Evolutionary conservation across 1,140 invertebrate genomes (phyloP), one percentile per base, ranked within the genome.

Genomic region (Zaprionus ghesquierei): DNA sequence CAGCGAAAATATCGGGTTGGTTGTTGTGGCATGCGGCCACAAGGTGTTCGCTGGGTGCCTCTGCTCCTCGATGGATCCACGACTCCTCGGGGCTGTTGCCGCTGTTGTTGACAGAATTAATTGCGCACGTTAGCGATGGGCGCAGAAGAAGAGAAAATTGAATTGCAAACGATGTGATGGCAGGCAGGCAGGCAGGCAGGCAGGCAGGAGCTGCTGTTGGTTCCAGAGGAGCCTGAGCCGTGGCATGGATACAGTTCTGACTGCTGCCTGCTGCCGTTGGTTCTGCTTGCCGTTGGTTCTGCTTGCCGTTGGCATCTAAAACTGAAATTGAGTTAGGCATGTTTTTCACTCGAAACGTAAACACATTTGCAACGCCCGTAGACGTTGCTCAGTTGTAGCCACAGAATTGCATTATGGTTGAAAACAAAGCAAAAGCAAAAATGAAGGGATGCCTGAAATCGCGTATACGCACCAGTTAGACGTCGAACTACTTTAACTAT

Each of bases 91-190:
- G 41, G 51, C 44, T 25, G 41, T 54, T 12, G 70, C 54, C 25
- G 55, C 76, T 75, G 76, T 68, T 82, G 80, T 79, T 82, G 80
- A 84, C 80, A 79, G 80, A 79, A 82, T 79, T 82, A 82, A 82
- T 82, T 82, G 80, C 59, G 71, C 71, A 84, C 76, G 79, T 84
- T 82, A 84, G 68, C 66, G 80, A 38, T 22, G 65, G 62, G 38
- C 46, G 61, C 49, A 55, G 58, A 68, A 44, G 58, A 51, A n/a
- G 70, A 60, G 70, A 61, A 82, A 82, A 82, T 82, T 82, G 58
- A 85, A 82, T 82, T 84, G 62, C 29, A 56, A 56, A 64, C 60
- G 70, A 66, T 60, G 64, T 69, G 56, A 50, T 15, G 9, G 49
- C 31, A 33, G 31, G 29, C n/a, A 53, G 55, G n/a, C n/a, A n/a